These are phyloP conservation scores for Melipona quadrifasciata DNA, from an alignment of 1,140 invertebrate species.

Conservation along the genomic window DNA sequence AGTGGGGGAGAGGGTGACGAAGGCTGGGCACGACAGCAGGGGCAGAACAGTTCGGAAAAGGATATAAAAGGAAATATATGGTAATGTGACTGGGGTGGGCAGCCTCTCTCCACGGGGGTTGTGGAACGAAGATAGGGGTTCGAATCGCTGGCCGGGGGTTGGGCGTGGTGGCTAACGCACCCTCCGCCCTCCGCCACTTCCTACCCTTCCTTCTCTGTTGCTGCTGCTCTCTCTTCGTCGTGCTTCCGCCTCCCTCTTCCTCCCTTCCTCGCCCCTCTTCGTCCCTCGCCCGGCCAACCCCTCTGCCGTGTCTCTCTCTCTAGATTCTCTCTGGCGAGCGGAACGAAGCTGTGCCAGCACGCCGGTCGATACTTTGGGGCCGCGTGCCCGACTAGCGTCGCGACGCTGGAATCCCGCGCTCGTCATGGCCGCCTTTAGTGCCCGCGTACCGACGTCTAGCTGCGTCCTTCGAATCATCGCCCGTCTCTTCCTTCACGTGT, in stretches of 20 bases:
- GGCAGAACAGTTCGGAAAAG: slow-evolving; percentile 65
- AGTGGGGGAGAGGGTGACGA: slow-evolving; percentile 42
- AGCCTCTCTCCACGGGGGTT: slow-evolving; percentile 59
- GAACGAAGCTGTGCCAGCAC: slow-evolving; percentile 39
- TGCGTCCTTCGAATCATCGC: not conserved
- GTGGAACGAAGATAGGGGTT: slow-evolving; percentile 63
- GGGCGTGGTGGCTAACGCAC: slow-evolving; percentile 78
- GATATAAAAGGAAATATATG: slow-evolving; percentile 79
- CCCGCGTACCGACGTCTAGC: slow-evolving; percentile 48
- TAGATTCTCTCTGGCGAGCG: slow-evolving; percentile 26
- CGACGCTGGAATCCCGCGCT: slow-evolving; percentile 77
- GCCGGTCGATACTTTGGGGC: slow-evolving; percentile 80
- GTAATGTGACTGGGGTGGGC: slow-evolving; percentile 75
- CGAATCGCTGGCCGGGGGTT: slow-evolving; percentile 75
- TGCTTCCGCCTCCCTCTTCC: slow-evolving; percentile 47
- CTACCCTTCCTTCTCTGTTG: slow-evolving; percentile 50
- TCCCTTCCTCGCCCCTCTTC: not conserved
- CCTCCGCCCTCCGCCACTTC: slow-evolving; percentile 41
- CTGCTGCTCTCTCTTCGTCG: slow-evolving; percentile 52
- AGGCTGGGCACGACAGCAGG: slow-evolving; percentile 33
- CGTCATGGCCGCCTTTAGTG: slow-evolving; percentile 72
- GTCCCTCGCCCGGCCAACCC: not conserved
- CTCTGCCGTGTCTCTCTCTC: slow-evolving; percentile 37
- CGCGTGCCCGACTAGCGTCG: slow-evolving; percentile 77
- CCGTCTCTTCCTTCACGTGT: not conserved